phyloP scores from a whole-genome alignment of 2,888 invertebrate genomes.

The Tachina fera region DNA sequence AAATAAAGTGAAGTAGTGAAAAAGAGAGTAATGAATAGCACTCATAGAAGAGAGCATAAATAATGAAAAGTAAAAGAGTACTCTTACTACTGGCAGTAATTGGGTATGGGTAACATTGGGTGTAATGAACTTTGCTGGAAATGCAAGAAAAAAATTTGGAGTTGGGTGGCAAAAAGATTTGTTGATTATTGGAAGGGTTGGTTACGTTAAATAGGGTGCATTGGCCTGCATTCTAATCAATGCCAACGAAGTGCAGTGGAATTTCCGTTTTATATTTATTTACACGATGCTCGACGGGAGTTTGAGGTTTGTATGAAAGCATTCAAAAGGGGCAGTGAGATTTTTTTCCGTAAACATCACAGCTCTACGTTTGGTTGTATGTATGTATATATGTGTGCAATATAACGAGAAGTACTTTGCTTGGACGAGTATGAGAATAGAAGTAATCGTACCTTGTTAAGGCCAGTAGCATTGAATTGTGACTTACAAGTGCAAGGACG shows the following conservation, averaged over 20 bases:
- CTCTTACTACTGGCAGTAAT: background rate
- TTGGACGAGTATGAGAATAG: background rate
- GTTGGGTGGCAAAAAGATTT: background rate
- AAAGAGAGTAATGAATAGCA: constrained; percentile 1
- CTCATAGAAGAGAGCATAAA: constrained; percentile 14
- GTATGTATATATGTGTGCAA: background rate
- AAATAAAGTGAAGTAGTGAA: constrained; percentile 29
- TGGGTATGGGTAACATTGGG: constrained; percentile 47
- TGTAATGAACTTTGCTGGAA: constrained; percentile 60
- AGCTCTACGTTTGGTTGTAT: constrained; percentile 4
- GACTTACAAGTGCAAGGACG: constrained; percentile 68
- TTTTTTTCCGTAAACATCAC: background rate
- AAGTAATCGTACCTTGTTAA: background rate
- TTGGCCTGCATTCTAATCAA: constrained; percentile 68
- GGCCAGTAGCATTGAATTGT: constrained; percentile 52
- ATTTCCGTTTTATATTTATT: constrained; percentile 28
- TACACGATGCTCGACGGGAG: constrained; percentile 2
- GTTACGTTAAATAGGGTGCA: constrained; percentile 56
- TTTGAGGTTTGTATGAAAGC: constrained; percentile 1
- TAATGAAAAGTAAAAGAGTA: background rate
- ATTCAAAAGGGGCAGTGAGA: background rate
- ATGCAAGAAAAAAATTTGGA: background rate
- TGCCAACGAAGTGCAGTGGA: constrained; percentile 45
- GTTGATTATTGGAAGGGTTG: background rate
- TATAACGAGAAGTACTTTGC: background rate